Conservation (phyloP, 2,888 invertebrate genomes). For the Therioaphis trifolii region DNA sequence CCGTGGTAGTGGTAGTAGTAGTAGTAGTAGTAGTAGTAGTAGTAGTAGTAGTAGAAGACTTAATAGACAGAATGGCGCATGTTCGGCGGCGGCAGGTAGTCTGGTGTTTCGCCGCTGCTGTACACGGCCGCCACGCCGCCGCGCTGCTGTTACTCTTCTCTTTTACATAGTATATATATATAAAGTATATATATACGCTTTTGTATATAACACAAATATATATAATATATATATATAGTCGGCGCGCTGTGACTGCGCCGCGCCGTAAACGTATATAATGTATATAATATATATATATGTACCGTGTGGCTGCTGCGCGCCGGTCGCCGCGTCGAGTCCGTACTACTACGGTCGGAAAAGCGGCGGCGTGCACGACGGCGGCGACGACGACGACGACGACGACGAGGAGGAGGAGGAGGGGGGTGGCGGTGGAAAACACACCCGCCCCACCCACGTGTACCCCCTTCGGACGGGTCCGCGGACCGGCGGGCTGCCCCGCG, state of each 20-base stretch:
- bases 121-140: background rate
- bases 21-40: background rate
- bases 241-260: no score
- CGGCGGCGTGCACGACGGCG: background rate
- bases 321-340: no score
- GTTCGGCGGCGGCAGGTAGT: constrained; percentile 43
- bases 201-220: background rate
- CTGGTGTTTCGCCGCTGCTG: background rate
- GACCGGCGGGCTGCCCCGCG: no score
- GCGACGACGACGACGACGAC: background rate
- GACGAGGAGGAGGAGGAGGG: background rate
- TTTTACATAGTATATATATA: background rate
- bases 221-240: no score
- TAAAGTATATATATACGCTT: background rate
- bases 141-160: constrained; percentile 13
- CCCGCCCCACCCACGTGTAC: no score
- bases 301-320: background rate
- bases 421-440: background rate
- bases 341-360: no score
- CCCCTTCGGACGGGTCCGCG: no score
- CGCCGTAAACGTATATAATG: no score
- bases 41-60: constrained; percentile 32
- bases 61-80: constrained; percentile 59
- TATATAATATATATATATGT: no score
- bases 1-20: no score